Evolutionary conservation across 2,113 vertebrate species (phyloP), one percentile per base, ranked within the genome.

Genomic region (Chaetodon trifascialis): DNA sequence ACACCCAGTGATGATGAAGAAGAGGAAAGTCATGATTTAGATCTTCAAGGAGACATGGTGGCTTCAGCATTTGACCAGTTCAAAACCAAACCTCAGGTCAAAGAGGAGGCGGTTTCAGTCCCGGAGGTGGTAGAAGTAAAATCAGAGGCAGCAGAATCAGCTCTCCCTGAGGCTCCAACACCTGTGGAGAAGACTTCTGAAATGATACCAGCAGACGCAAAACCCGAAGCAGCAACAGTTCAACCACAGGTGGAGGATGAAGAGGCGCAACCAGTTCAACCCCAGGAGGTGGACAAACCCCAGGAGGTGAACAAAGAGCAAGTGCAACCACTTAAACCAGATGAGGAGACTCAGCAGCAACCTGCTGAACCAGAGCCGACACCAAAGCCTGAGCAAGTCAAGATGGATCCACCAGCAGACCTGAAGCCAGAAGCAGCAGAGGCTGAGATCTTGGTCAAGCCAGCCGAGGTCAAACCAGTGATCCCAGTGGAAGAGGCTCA

Each of bases 21-120:
- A 11, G 80, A 86, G 0, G 71, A 82, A 4, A 38, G 73, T 0
- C 34, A 79, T 1, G 83, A 91, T 0, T 4, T n/a, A 4, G 83
- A 90, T 1, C 40, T 15, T 0, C 87, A 93, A 3, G 87, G 93
- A n/a, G 93, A 94, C 23, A 0, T 30, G 4, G 7, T 91, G 38
- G 60, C 74, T 6, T 81, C 85, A 54, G 73, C 70, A 0, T 89
- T 88, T 19, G 19, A 19, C 59, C 79, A 85, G 10, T 86, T 40
- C 73, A 80, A 62, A 62, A 83, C 47, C 34, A 82, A 88, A 75
- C 11, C 59, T 64, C 62, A 66, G 34, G 60, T 69, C 38, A 46
- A 73, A 66, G 15, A 86, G 34, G 55, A 72, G 5, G n/a, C 1
- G 2, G 70, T 25, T 62, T 36, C 77, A 38, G 75, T 54, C 40